Evolutionary conservation across 2,113 vertebrate genomes (phyloP).

Genomic region (Entelurus aequoreus): DNA sequence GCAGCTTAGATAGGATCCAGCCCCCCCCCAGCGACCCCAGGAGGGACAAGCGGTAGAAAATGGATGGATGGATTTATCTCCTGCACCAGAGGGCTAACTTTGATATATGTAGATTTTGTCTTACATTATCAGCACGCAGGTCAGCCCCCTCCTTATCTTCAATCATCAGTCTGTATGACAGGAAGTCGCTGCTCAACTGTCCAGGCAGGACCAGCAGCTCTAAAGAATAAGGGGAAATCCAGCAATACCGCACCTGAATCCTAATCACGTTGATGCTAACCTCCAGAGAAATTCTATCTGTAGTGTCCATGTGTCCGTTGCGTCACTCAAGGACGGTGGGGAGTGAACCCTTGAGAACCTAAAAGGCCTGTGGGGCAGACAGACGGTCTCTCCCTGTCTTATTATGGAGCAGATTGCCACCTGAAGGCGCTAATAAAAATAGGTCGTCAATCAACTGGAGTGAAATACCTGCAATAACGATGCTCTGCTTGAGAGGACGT

Average conservation of each 20-base stretch:
- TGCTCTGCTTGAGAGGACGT: constrained; percentile 1
- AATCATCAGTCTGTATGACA: constrained; percentile 12
- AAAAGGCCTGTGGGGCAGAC: constrained; percentile 8
- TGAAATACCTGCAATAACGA: constrained; percentile 46
- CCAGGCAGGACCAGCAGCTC: constrained; percentile 22
- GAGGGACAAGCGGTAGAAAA: no score
- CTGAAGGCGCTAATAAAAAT: constrained; percentile 31
- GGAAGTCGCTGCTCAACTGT: constrained; percentile 6
- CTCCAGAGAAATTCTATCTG: constrained; percentile 12
- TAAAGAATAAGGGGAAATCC: constrained; percentile 47
- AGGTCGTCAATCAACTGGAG: constrained; percentile 32
- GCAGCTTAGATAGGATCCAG: no score
- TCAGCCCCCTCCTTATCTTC: constrained; percentile 19
- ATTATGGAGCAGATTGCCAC: constrained; percentile 38
- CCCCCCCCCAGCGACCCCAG: no score
- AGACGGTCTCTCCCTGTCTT: constrained; percentile 22
- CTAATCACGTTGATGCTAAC: constrained; percentile 34
- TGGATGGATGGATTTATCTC: constrained; percentile 47
- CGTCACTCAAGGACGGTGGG: constrained; percentile 34
- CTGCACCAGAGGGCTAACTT: constrained; percentile 59
- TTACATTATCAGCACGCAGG: constrained; percentile 5
- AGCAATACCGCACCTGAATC: constrained; percentile 30
- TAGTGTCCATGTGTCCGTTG: constrained; percentile 11
- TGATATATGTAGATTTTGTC: constrained; percentile 40
- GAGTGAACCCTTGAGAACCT: constrained; percentile 6